Evolutionary conservation across 2,113 vertebrate genomes (phyloP), one percentile per base, ranked within the genome.

Genomic region (Osmerus mordax): DNA sequence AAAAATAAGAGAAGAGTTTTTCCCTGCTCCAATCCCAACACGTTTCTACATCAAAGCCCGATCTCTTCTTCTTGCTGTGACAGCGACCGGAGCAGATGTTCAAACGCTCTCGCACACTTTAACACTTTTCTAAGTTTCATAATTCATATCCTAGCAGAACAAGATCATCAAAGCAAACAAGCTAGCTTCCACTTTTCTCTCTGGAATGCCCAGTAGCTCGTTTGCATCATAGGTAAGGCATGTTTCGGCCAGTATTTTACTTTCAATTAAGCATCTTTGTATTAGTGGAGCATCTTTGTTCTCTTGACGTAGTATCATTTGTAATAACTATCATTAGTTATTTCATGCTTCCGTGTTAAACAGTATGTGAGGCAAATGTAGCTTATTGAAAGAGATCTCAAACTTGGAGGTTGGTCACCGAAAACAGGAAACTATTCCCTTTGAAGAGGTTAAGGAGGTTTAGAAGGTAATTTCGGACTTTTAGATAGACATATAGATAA

Each of bases 91-190:
- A 72, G 76, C 66, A 55, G 52, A 19, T 14, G 78, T 85, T 89
- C 81, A 84, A 86, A 86, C 63, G 15, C 69, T 72, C 32, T 3
- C 41, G 72, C 82, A 89, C 75, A 69, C 84, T 88, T 88, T 89
- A 84, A 82, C 69, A 75, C 75, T 77, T 89, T 60, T 75, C 73
- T 73, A 79, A 64, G 74, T 82, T 81, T 75, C 59, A 69, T 80
- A 84, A 64, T 84, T 83, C 73, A 79, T 80, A 82, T 80, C 76
- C 56, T 25, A 19, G 67, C 79, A 71, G 81, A 78, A 81, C 76
- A 65, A 70, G 80, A 83, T 89, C 83, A 88, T 90, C 86, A 91
- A 87, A 87, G 81, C 81, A 88, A 87, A 87, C 84, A 85, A 87
- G 78, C 70, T 53, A 11, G 2, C 13, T 58, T 65, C 67, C 0